Conservation (phyloP, 1,140 invertebrate genomes). For the Diplogasteroides magnus region DNA sequence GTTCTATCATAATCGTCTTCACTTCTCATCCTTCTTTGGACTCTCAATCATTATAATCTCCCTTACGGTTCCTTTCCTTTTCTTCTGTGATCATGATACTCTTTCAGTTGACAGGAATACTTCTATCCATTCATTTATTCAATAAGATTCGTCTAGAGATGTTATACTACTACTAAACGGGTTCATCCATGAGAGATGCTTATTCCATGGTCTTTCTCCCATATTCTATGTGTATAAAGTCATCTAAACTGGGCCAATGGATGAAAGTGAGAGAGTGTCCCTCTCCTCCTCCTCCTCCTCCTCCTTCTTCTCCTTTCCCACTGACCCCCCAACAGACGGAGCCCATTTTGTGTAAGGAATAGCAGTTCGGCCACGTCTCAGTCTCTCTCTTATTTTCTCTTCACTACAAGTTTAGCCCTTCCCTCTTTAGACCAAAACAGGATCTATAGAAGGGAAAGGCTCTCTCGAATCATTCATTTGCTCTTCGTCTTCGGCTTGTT, state of each 20-base stretch:
- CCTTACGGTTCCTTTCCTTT: slow-evolving; percentile 5
- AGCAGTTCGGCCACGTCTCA: neutral
- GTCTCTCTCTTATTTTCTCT: neutral
- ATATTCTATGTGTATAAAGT: no score
- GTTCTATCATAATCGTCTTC: slow-evolving; percentile 14
- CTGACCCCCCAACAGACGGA: neutral
- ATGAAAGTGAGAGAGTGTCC: no score
- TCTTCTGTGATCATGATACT: neutral
- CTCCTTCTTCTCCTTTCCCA: neutral
- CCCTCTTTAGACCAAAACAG: no score
- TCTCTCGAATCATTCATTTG: no score
- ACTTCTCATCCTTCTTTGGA: slow-evolving; percentile 18
- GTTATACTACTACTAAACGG: slow-evolving; percentile 25
- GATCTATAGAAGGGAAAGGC: no score
- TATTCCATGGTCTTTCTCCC: neutral
- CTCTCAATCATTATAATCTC: slow-evolving; percentile 15
- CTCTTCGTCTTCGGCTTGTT: no score
- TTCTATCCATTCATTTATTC: slow-evolving; percentile 17
- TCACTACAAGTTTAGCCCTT: no score
- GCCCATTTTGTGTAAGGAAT: neutral
- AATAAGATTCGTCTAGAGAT: slow-evolving; percentile 22
- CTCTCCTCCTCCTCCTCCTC: neutral
- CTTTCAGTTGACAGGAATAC: slow-evolving; percentile 15
- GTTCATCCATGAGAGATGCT: neutral
- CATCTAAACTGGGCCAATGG: no score